These are phyloP conservation scores for Eulemur rufifrons DNA, from an alignment of 2,113 vertebrate genomes.

Conservation along the genomic window DNA sequence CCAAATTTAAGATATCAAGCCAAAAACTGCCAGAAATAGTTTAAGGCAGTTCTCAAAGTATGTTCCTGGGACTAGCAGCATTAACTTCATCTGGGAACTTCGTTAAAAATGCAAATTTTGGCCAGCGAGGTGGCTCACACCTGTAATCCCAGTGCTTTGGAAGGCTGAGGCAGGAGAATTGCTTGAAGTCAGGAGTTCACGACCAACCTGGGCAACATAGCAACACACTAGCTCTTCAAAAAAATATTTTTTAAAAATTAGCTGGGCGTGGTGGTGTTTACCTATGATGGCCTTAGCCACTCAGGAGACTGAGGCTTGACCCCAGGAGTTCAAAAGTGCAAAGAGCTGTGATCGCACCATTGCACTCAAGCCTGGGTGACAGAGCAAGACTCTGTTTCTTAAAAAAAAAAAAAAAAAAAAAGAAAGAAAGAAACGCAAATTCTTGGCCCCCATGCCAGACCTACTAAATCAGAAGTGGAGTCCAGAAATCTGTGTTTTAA, in stretches of 20 bases:
- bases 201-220: not conserved
- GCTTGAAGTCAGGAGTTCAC: not conserved
- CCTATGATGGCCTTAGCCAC: too few species aligned
- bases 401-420: too few species aligned
- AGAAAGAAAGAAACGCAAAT: not conserved
- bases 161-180: too few species aligned
- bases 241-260: too few species aligned
- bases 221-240: not conserved
- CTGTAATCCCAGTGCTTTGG: too few species aligned
- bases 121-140: too few species aligned
- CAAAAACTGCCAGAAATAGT: constrained; percentile 18
- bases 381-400: too few species aligned
- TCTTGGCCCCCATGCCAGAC: not conserved
- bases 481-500: not conserved
- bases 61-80: not conserved
- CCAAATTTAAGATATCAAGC: not conserved
- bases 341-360: too few species aligned
- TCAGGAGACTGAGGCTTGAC: too few species aligned
- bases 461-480: not conserved
- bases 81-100: not conserved
- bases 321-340: too few species aligned
- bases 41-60: not conserved
- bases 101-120: not conserved
- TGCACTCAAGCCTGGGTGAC: too few species aligned
- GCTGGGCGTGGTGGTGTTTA: too few species aligned